Evolutionary conservation across 2,113 vertebrate genomes (phyloP).

Genomic region (Callaeas wilsoni): DNA sequence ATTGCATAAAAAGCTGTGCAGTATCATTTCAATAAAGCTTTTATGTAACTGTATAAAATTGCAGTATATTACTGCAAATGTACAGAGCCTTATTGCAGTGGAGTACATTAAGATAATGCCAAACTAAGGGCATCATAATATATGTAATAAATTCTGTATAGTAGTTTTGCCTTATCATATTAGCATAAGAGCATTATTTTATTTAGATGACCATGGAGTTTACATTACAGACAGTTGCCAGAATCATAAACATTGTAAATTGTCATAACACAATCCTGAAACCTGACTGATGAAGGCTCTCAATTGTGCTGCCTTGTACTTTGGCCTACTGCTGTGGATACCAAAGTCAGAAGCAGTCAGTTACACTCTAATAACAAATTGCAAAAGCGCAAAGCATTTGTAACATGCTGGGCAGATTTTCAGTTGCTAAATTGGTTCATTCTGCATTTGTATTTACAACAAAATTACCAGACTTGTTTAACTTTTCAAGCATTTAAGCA

Average conservation of each 20-base stretch:
- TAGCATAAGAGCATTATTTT: slow-evolving; percentile 49
- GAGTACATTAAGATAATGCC: slow-evolving; percentile 36
- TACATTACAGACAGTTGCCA: slow-evolving; percentile 30
- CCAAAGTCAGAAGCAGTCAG: not conserved
- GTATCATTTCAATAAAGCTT: slow-evolving; percentile 36
- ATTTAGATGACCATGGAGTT: slow-evolving; percentile 1
- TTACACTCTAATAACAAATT: not conserved
- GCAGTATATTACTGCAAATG: slow-evolving; percentile 27
- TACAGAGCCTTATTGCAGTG: slow-evolving; percentile 9
- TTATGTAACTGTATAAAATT: slow-evolving; percentile 44
- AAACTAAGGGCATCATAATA: slow-evolving; percentile 35
- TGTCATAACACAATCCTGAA: slow-evolving; percentile 18
- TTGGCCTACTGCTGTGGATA: not conserved
- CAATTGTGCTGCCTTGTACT: not conserved
- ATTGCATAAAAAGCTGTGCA: not conserved
- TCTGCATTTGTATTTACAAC: not conserved
- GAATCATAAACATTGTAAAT: slow-evolving; percentile 35
- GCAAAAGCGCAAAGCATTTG: not conserved
- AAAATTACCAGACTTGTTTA: not conserved
- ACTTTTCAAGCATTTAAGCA: not conserved
- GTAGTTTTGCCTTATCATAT: slow-evolving; percentile 39
- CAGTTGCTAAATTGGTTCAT: not conserved
- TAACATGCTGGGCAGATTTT: not conserved
- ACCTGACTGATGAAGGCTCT: slow-evolving; percentile 14
- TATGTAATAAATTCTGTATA: slow-evolving; percentile 4